phyloP scores from a whole-genome alignment of 2,113 vertebrate species.

The Lipophrys pholis region DNA sequence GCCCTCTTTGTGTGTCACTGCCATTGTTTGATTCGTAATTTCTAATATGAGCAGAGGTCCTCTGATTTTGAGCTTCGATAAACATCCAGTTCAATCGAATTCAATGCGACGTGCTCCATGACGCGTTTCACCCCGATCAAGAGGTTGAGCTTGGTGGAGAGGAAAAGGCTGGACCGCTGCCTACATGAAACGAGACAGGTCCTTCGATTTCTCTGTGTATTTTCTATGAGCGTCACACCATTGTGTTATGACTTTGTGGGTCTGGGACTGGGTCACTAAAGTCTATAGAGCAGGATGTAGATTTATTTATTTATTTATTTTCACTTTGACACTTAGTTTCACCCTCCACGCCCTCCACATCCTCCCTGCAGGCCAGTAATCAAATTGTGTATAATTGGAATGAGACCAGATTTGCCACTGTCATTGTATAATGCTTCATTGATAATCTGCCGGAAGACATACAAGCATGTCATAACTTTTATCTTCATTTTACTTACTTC shows the following conservation, averaged over 20 bases:
- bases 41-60: background rate
- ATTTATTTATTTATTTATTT: background rate
- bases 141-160: constrained; percentile 34
- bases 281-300: background rate
- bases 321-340: constrained; percentile 4
- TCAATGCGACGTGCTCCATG: constrained; percentile 11
- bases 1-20: constrained; percentile 21
- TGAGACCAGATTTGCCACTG: background rate
- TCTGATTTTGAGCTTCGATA: background rate
- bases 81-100: background rate
- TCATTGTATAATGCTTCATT: background rate
- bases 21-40: constrained; percentile 4
- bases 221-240: constrained; percentile 1
- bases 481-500: background rate
- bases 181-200: background rate
- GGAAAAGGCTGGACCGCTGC: constrained; percentile 1
- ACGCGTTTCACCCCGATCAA: constrained; percentile 37
- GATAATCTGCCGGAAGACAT: background rate
- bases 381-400: constrained; percentile 6
- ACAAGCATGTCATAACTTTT: constrained; percentile 1
- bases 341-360: constrained; percentile 17
- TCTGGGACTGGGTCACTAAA: background rate
- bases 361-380: constrained; percentile 12
- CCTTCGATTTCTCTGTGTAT: constrained; percentile 3
- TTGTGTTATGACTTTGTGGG: constrained; percentile 15